These are phyloP conservation scores for Chelonia mydas DNA, from an alignment of 2,797 vertebrate species.

Conservation along the genomic window DNA sequence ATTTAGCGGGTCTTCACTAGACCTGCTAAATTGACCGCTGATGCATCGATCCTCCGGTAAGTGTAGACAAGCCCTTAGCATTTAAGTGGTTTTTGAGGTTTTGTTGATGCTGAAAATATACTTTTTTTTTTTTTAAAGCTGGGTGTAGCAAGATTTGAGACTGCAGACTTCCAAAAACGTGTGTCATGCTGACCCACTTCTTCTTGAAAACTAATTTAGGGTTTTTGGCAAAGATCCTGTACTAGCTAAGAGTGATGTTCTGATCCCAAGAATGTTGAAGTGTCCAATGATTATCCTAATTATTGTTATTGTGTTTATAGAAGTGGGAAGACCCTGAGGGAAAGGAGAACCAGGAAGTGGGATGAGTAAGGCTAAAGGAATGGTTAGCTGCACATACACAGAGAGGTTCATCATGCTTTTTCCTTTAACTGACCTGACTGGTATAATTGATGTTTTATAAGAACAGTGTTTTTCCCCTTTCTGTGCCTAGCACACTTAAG, in stretches of 20 bases:
- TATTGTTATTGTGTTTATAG: slow-evolving; percentile 61
- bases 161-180: slow-evolving; percentile 59
- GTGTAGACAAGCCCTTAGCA: neutral
- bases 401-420: slow-evolving; percentile 37
- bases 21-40: no score
- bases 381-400: neutral
- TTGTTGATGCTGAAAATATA: neutral
- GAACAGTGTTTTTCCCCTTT: slow-evolving; percentile 2
- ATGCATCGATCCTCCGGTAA: no score
- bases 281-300: slow-evolving; percentile 48
- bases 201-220: slow-evolving; percentile 49
- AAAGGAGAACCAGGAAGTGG: slow-evolving; percentile 63
- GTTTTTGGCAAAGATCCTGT: slow-evolving; percentile 59
- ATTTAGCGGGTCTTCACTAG: no score
- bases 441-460: slow-evolving; percentile 39
- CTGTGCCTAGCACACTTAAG: slow-evolving; percentile 8
- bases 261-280: slow-evolving; percentile 65
- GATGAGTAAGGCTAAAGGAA: slow-evolving; percentile 65
- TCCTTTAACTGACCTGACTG: slow-evolving; percentile 27
- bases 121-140: neutral
- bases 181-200: slow-evolving; percentile 75
- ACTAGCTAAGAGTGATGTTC: slow-evolving; percentile 43
- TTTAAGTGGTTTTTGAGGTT: neutral
- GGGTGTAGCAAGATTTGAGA: slow-evolving; percentile 61
- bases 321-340: slow-evolving; percentile 68